phyloP scores from a whole-genome alignment of 2,113 vertebrate genomes.

The Anarhynchus alexandrinus region DNA sequence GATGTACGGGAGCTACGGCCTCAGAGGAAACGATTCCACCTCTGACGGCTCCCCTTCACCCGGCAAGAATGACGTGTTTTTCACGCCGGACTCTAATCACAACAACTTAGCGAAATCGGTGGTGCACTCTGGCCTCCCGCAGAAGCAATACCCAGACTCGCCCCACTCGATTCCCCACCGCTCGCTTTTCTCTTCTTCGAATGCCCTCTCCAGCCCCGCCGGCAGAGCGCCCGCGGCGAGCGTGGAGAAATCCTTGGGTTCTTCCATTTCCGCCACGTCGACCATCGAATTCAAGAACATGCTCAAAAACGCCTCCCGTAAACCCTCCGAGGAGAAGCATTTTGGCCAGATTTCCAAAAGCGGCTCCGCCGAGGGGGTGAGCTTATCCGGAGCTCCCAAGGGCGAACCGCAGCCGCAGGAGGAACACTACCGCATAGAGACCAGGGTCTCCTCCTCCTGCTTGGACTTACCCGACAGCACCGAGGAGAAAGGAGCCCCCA shows the following conservation, averaged over 20 bases:
- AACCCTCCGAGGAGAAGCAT: slow-evolving; percentile 77
- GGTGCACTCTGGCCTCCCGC: slow-evolving; percentile 57
- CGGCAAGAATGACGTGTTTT: slow-evolving; percentile 75
- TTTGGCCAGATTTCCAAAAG: slow-evolving; percentile 67
- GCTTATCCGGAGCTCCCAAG: slow-evolving; percentile 4
- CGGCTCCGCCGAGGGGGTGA: slow-evolving; percentile 2
- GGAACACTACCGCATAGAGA: slow-evolving; percentile 92
- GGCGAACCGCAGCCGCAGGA: slow-evolving; percentile 56
- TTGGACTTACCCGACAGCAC: slow-evolving; percentile 78
- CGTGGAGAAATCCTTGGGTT: slow-evolving; percentile 67
- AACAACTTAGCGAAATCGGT: slow-evolving; percentile 55
- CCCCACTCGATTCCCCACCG: slow-evolving; percentile 67
- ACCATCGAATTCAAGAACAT: slow-evolving; percentile 84
- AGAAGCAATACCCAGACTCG: slow-evolving; percentile 77
- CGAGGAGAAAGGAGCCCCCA: slow-evolving; percentile 86
- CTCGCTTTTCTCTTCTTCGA: slow-evolving; percentile 69
- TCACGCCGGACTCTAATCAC: slow-evolving; percentile 74
- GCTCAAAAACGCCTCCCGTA: slow-evolving; percentile 81
- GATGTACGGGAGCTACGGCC: slow-evolving; percentile 66
- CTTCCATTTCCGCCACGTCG: slow-evolving; percentile 75
- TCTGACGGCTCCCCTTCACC: slow-evolving; percentile 69
- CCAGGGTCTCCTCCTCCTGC: slow-evolving; percentile 84
- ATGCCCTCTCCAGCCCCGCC: slow-evolving; percentile 48
- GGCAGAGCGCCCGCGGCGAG: neutral
- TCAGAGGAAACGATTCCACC: slow-evolving; percentile 66